These are phyloP conservation scores for Smittia aterrima DNA, from an alignment of 2,888 invertebrate species.

Conservation along the genomic window DNA sequence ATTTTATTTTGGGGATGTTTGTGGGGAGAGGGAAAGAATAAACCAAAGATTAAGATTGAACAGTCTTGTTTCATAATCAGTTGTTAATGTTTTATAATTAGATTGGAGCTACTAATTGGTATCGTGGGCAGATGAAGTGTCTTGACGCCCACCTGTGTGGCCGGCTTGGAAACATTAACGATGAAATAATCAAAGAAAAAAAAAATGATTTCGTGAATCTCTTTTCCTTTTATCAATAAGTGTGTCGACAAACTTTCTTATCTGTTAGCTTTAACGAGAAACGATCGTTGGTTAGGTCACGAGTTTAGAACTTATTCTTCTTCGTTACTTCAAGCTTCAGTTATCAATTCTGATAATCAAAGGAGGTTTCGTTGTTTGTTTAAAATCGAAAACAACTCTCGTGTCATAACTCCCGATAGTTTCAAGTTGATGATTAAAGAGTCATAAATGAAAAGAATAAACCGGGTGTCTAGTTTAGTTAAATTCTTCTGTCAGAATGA, in stretches of 20 bases:
- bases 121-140: background rate
- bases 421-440: background rate
- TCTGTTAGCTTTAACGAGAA: background rate
- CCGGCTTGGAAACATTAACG: background rate
- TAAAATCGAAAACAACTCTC: too few species aligned
- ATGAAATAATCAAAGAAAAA: background rate
- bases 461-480: too few species aligned
- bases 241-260: background rate
- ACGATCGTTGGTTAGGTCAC: too few species aligned
- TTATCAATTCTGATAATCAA: too few species aligned
- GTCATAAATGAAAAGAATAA: background rate
- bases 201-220: background rate
- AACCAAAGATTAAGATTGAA: background rate
- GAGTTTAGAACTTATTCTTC: too few species aligned
- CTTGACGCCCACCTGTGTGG: background rate
- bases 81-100: slow-evolving; percentile 8
- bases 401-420: background rate
- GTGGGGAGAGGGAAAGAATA: background rate
- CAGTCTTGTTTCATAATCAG: slow-evolving; percentile 1
- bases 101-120: background rate
- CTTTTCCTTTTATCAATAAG: background rate
- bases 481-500: background rate
- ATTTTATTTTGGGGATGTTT: too few species aligned
- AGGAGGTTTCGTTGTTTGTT: too few species aligned
- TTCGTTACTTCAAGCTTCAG: too few species aligned